phyloP scores from a whole-genome alignment of 2,797 vertebrate species.

The Labeo calbasu region DNA sequence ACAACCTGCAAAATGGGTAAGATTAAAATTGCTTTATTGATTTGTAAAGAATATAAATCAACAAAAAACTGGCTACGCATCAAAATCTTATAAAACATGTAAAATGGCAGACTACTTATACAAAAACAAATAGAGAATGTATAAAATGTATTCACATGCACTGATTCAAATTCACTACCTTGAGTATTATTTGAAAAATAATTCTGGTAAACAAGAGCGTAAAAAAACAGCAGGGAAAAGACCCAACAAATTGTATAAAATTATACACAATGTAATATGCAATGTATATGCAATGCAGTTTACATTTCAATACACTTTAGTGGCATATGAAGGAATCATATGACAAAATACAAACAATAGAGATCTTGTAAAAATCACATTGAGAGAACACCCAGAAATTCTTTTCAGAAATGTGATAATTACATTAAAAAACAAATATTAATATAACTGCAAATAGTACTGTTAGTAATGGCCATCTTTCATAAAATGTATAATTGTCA shows the following conservation, averaged over 20 bases:
- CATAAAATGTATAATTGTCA: constrained; percentile 8
- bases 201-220: constrained; percentile 34
- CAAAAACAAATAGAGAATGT: constrained; percentile 50
- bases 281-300: constrained; percentile 27
- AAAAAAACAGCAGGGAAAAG: constrained; percentile 26
- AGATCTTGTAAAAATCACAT: background rate
- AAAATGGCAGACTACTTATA: constrained; percentile 39
- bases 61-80: constrained; percentile 28
- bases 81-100: constrained; percentile 30
- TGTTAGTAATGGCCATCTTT: background rate
- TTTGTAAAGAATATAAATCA: constrained; percentile 36
- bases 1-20: background rate
- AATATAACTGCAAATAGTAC: background rate
- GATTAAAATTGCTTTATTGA: constrained; percentile 17
- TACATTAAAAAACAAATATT: background rate
- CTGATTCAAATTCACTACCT: constrained; percentile 34
- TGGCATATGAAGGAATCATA: background rate
- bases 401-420: background rate
- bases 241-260: constrained; percentile 28
- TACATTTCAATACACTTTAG: constrained; percentile 28
- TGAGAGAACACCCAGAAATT: background rate
- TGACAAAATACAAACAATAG: background rate
- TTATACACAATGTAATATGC: constrained; percentile 11
- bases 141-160: constrained; percentile 58
- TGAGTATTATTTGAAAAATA: constrained; percentile 48